Evolutionary conservation across 2,888 invertebrate species (phyloP), one percentile per base, ranked within the genome.

Genomic region (Colletes collaris): DNA sequence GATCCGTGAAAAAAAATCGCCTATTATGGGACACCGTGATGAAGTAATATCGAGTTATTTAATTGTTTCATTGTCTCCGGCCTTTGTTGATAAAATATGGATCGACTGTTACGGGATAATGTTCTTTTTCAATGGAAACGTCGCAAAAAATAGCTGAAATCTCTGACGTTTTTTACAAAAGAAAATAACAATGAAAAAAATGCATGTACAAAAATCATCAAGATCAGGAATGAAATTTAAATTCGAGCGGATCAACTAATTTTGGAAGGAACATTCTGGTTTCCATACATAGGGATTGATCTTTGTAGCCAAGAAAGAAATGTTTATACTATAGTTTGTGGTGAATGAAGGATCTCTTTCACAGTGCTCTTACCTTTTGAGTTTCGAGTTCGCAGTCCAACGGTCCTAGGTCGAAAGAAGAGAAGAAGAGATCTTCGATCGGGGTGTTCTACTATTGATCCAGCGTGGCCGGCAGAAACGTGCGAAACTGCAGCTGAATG

Each of bases 401-500:
- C 4, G 19, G 58, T 5, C 16, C 35, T 56, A 7, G 8, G 4
- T 11, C 44, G n/a, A 10, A 16, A 11, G 11, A 56, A 13, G 16
- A 53, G 8, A 13, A 4, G 11, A 19, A 37, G 16, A 27, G n/a
- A 60, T 19, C 4, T 46, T 53, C 44, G 3, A 0, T 2, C 1
- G 7, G 2, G 7, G 7, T n/a, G 19, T 0, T 37, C 40, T 11
- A 35, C 19, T 35, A 55, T 56, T 63, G 72, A 5, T 50, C 55
- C 4, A 50, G 53, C 1, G 35, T 35, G 7, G 13, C 55, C 11
- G 60, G 62, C 60, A 93, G 80, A 88, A 93, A 94, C 55, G 93
- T 94, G 76, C 94, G 93, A 88, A 94, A 94, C 85, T 94, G 94
- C 76, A 94, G 90, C 89, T 94, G 93, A 76, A 94, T 94, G 70